Base-by-base conservation (phyloP, 2,888 invertebrate species). In the Spodoptera littoralis region DNA sequence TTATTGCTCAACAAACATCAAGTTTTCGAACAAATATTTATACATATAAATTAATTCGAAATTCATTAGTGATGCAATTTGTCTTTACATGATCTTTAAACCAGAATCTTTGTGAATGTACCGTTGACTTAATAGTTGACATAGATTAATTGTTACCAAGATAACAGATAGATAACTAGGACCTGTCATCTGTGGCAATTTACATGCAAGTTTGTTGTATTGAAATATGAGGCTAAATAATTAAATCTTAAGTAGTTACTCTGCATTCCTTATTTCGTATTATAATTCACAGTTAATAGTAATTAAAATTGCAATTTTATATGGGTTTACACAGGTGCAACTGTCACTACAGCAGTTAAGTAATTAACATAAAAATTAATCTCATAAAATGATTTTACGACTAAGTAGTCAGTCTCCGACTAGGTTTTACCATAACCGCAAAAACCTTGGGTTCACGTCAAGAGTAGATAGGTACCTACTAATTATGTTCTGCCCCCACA, bases 181-280 rank as follows among this genome's bases (percentile, higher is more conserved):
- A 42, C 48, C 47, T 54, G 71, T 63, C 70, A 60, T 54, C 63
- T 69, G 48, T 58, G 44, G 65, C 58, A 73, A 77, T 66, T 75
- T 56, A 44, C 51, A 59, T 53, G 60, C 71, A 72, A 78, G 30
- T 65, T 79, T 65, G 67, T 77, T 67, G 65, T 54, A 68, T 73
- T 64, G 53, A 72, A 68, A 70, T 74, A 61, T 66, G 64, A 73
- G n/a, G 48, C 18, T 59, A 69, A 47, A 30, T 49, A 64, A 65
- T 69, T 46, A 70, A 69, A 54, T 5, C 30, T 45, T 4, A 47
- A 36, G 50, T 70, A 71, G 36, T 36, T 36, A 36, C 36, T 36
- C 36, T 9, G 2, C 4, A 36, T 36, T 8, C 36, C 36, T 36
- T 36, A 36, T 36, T 5, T 36, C 2, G 2, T 36, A 36, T 36